Evolutionary conservation across 2,888 invertebrate genomes (phyloP).

Genomic region (Campaea margaritaria): DNA sequence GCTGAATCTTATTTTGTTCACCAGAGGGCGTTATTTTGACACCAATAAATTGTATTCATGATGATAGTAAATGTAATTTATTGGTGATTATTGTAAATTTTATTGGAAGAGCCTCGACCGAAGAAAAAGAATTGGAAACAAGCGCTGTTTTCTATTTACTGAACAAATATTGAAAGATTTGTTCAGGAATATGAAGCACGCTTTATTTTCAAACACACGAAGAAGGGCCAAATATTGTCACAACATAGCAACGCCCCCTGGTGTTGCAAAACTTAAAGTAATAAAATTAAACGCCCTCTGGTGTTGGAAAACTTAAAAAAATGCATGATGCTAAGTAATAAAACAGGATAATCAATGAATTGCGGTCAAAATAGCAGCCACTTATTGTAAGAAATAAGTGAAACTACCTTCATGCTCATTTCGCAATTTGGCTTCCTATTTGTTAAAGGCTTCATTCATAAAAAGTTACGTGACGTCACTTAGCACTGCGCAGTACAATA

Average conservation of each 20-base stretch:
- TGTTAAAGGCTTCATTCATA: too few species aligned
- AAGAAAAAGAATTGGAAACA: not conserved
- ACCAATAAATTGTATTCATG: not conserved
- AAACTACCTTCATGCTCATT: conserved; percentile 17
- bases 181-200: conserved; percentile 11
- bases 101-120: too few species aligned
- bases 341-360: too few species aligned
- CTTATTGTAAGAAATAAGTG: conserved; percentile 37
- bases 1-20: not conserved
- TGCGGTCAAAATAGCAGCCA: conserved; percentile 15
- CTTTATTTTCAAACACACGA: not conserved
- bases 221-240: conserved; percentile 11
- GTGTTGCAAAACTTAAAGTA: not conserved
- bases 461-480: too few species aligned
- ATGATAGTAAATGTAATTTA: not conserved
- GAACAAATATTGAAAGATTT: conserved; percentile 13
- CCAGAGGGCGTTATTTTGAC: not conserved
- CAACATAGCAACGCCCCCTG: conserved; percentile 1
- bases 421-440: not conserved
- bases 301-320: too few species aligned
- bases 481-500: too few species aligned
- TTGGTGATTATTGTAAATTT: not conserved
- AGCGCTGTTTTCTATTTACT: conserved; percentile 5
- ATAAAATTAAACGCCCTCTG: not conserved
- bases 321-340: too few species aligned